Conservation (phyloP, 2,888 invertebrate genomes). For the Dioctria rufipes region DNA sequence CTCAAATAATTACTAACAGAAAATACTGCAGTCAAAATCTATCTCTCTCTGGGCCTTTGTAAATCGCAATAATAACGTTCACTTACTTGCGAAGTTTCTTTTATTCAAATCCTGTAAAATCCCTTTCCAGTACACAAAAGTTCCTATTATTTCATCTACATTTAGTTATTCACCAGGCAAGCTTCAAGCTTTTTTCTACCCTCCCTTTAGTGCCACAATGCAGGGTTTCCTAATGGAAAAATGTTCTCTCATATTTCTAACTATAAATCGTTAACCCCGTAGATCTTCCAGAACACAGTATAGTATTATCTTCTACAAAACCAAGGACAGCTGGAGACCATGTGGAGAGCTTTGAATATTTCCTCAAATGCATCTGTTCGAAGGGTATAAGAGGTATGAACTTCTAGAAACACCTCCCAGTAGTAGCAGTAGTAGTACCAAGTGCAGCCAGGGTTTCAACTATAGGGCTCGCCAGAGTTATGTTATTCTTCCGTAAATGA, state of each 20-base stretch:
- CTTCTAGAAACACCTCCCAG: background rate
- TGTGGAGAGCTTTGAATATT: background rate
- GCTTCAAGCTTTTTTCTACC: background rate
- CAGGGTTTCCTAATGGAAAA: slow-evolving; percentile 44
- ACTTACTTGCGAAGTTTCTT: slow-evolving; percentile 33
- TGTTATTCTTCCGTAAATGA: slow-evolving; percentile 49
- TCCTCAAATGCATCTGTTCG: background rate
- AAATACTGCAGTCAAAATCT: slow-evolving; percentile 33
- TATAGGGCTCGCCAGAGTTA: background rate
- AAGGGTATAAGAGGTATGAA: background rate
- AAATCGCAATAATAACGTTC: slow-evolving; percentile 33
- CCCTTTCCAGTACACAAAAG: slow-evolving; percentile 18
- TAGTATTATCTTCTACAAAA: slow-evolving; percentile 52
- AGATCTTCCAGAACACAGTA: slow-evolving; percentile 52
- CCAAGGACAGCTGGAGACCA: slow-evolving; percentile 36
- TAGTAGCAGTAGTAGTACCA: no score
- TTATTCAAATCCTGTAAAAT: slow-evolving; percentile 37
- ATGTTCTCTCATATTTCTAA: slow-evolving; percentile 51
- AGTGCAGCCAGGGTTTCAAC: no score
- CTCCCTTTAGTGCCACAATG: background rate
- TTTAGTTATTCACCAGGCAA: background rate
- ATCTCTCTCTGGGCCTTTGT: background rate
- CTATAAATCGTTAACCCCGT: slow-evolving; percentile 56
- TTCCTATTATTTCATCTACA: slow-evolving; percentile 28
- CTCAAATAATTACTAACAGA: slow-evolving; percentile 39